A percentile compares a stretch with the other conserved stretches of the same genome.
phyloP scores from a whole-genome alignment of 2,888 invertebrate species.

The Drosophila ezoana region DNA sequence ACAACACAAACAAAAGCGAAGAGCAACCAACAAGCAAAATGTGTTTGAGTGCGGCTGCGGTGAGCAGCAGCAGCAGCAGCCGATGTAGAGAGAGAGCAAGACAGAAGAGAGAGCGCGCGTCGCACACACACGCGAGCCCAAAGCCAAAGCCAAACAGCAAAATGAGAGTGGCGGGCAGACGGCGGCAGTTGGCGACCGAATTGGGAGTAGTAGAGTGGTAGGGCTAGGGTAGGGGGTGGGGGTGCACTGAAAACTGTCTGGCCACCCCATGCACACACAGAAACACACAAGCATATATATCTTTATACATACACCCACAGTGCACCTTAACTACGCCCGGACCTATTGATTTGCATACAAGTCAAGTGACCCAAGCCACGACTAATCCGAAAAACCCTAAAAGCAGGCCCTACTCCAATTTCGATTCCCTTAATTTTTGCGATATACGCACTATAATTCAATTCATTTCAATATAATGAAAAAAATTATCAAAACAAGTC shows the following conservation, averaged over 20 bases:
- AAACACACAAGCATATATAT: background rate
- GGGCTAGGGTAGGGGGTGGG: slow-evolving; percentile 3
- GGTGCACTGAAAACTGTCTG: slow-evolving; percentile 60
- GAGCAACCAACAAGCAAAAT: slow-evolving; percentile 75
- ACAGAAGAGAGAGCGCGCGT: slow-evolving; percentile 64
- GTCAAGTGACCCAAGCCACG: slow-evolving; percentile 34
- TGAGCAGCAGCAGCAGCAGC: slow-evolving; percentile 54
- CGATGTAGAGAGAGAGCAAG: slow-evolving; percentile 51
- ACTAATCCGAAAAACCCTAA: slow-evolving; percentile 10
- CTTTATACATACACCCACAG: slow-evolving; percentile 1
- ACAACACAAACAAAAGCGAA: slow-evolving; percentile 76
- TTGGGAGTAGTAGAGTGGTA: slow-evolving; percentile 43
- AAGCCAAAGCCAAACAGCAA: slow-evolving; percentile 54
- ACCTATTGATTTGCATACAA: slow-evolving; percentile 68
- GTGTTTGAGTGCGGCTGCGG: slow-evolving; percentile 76
- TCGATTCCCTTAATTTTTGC: slow-evolving; percentile 39
- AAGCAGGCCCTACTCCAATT: slow-evolving; percentile 9
- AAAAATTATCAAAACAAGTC: slow-evolving; percentile 70
- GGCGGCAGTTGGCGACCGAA: slow-evolving; percentile 58
- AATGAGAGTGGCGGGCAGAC: slow-evolving; percentile 53
- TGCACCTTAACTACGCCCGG: slow-evolving; percentile 46
- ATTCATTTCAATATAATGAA: slow-evolving; percentile 61
- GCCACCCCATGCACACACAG: slow-evolving; percentile 57
- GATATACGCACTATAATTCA: slow-evolving; percentile 58
- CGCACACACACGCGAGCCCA: slow-evolving; percentile 73